Evolutionary conservation across 1,140 invertebrate species (phyloP), one percentile per base, ranked within the genome.

Genomic region (Pissodes strobi): DNA sequence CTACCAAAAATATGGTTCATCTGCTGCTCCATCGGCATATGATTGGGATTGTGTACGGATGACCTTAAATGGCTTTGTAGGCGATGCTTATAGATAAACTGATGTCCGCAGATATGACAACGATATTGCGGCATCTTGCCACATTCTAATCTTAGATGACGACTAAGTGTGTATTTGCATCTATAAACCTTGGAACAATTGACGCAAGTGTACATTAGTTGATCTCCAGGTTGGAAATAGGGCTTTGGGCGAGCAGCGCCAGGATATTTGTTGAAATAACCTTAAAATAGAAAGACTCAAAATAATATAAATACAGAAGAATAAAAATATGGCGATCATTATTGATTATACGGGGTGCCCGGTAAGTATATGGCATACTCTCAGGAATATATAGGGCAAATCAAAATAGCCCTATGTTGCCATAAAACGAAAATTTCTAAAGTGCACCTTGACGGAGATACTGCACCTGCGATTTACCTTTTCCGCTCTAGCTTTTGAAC

Each of bases 141-240:
- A 63, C 82, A 83, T 67, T 83, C 82, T 39, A 82, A 78, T 3
- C 78, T 81, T 9, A 82, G 73, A 64, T 83, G 82, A 49, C 82
- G 74, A 57, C 76, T 73, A 60, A 83, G 80, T 2, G 81, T 82
- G 64, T 82, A 82, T 72, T 82, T 82, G 60, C 80, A 79, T 49
- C 64, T 67, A 52, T 76, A 76, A 12, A 41, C 62, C 70, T 74
- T 76, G 4, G 68, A 68, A 66, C 74, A 76, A 38, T 72, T 74
- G 9, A 69, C 69, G 58, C 74, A 76, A 25, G 30, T 27, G 49
- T 66, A 65, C 21, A 38, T 23, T 15, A 64, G 37, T 55, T 58
- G 12, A 6, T 45, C 13, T 9, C 6, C 2, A 18, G 19, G 19
- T 18, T 9, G 2, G 10, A 45, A 15, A 18, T 4, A n/a, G n/a